Conservation (phyloP, 2,797 vertebrate species). For the Pachyuromys duprasi region DNA sequence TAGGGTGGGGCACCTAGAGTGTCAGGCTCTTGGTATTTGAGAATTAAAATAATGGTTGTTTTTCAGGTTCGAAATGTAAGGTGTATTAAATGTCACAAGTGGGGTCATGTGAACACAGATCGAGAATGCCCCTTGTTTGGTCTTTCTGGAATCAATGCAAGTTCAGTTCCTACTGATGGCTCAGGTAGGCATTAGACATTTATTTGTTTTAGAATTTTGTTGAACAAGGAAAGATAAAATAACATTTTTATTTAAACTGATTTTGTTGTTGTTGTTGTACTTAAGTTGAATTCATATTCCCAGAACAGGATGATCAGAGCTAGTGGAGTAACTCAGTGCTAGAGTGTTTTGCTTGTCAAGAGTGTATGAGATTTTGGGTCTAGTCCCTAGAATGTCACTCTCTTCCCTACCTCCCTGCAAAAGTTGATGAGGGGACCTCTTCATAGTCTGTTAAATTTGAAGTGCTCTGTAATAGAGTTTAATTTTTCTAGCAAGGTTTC, state of each 20-base stretch:
- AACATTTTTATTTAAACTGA: slow-evolving; percentile 12
- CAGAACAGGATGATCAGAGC: slow-evolving; percentile 7
- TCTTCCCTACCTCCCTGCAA: no score
- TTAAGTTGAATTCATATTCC: not conserved
- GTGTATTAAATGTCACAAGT: slow-evolving; percentile 99
- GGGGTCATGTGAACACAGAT: slow-evolving; percentile 99
- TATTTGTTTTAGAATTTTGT: slow-evolving; percentile 47
- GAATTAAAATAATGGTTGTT: slow-evolving; percentile 40
- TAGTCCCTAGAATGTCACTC: not conserved
- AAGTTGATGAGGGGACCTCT: not conserved
- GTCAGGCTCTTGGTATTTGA: slow-evolving; percentile 63
- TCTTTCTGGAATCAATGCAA: slow-evolving; percentile 98
- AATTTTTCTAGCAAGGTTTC: slow-evolving; percentile 23
- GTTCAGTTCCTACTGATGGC: slow-evolving; percentile 93
- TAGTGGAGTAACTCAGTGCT: not conserved
- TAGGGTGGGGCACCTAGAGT: not conserved
- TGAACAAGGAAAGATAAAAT: slow-evolving; percentile 54
- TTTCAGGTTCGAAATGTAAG: slow-evolving; percentile 96
- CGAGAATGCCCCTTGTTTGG: slow-evolving; percentile 98
- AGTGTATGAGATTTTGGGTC: not conserved
- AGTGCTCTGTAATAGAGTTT: slow-evolving; percentile 45
- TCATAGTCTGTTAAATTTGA: slow-evolving; percentile 33
- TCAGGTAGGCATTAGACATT: slow-evolving; percentile 90
- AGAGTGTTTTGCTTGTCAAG: not conserved
- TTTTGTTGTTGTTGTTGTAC: not conserved